These are phyloP conservation scores for Cotesia glomerata DNA, from an alignment of 1,140 invertebrate species.

Conservation along the genomic window DNA sequence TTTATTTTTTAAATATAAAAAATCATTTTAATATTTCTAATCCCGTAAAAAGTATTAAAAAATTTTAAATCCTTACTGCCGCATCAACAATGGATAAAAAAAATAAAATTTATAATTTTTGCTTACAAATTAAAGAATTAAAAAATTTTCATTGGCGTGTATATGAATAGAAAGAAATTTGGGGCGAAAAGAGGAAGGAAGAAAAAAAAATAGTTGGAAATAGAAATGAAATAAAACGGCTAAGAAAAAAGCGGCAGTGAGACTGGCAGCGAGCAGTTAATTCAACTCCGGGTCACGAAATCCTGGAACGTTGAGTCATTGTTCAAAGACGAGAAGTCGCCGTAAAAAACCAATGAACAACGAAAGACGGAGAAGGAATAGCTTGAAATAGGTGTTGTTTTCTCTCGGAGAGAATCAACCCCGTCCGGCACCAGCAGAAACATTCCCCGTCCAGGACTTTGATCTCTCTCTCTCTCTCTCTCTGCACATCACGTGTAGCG, in stretches of 20 bases:
- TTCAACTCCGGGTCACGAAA: constrained; percentile 14
- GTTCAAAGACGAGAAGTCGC: constrained; percentile 5
- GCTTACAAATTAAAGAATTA: no score
- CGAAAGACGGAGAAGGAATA: not conserved
- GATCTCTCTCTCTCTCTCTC: not conserved
- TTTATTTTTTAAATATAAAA: no score
- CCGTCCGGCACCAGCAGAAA: no score
- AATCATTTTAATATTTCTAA: no score
- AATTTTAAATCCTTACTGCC: no score
- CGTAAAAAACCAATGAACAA: not conserved
- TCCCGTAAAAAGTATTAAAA: no score
- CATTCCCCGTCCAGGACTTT: no score
- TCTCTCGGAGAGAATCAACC: not conserved
- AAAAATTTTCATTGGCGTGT: not conserved
- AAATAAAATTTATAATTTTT: no score
- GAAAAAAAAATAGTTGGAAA: not conserved
- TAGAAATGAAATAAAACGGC: not conserved
- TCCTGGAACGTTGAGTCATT: constrained; percentile 3
- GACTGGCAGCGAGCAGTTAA: not conserved
- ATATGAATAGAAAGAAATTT: not conserved
- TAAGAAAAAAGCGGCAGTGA: not conserved
- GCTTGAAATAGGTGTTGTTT: not conserved
- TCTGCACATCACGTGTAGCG: not conserved
- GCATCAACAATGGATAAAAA: no score
- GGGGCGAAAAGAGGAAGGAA: not conserved